Evolutionary conservation across 2,888 invertebrate genomes (phyloP).

Genomic region (Sipha maydis): DNA sequence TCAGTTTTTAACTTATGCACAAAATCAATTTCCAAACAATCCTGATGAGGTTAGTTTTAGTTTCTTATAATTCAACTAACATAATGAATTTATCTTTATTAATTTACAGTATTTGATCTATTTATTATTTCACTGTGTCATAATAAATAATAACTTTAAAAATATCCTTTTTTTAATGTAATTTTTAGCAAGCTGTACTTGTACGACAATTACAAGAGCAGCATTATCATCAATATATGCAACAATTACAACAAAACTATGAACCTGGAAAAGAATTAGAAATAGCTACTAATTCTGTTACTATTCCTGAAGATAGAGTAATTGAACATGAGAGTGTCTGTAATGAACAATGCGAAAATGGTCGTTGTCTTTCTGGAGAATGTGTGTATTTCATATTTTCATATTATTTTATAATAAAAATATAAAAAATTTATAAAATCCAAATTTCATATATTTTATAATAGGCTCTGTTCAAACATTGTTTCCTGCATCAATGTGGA

Average conservation of each 20-base stretch:
- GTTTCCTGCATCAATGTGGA: slow-evolving; percentile 94
- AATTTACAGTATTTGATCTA: not conserved
- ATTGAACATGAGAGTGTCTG: slow-evolving; percentile 43
- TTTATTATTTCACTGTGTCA: not conserved
- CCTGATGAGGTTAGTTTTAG: slow-evolving; percentile 70
- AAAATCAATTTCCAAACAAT: slow-evolving; percentile 79
- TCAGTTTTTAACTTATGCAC: slow-evolving; percentile 91
- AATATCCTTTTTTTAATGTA: not conserved
- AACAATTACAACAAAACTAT: slow-evolving; percentile 80
- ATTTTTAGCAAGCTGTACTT: slow-evolving; percentile 85
- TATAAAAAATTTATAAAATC: not conserved
- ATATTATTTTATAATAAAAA: not conserved
- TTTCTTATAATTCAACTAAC: not conserved
- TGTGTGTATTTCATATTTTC: slow-evolving; percentile 27
- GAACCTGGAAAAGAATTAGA: slow-evolving; percentile 57
- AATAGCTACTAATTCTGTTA: slow-evolving; percentile 31
- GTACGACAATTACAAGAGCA: slow-evolving; percentile 97
- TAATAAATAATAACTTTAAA: not conserved
- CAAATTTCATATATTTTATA: not conserved
- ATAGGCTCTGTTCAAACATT: slow-evolving; percentile 67
- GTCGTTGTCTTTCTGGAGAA: slow-evolving; percentile 42
- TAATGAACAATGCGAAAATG: slow-evolving; percentile 54
- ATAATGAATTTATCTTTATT: not conserved
- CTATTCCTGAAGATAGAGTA: slow-evolving; percentile 37
- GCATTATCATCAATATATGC: slow-evolving; percentile 99